A percentile compares a stretch with the other conserved stretches of the same genome.
These are phyloP conservation scores for Choloepus didactylus DNA, from an alignment of 2,797 vertebrate genomes.

Conservation along the genomic window DNA sequence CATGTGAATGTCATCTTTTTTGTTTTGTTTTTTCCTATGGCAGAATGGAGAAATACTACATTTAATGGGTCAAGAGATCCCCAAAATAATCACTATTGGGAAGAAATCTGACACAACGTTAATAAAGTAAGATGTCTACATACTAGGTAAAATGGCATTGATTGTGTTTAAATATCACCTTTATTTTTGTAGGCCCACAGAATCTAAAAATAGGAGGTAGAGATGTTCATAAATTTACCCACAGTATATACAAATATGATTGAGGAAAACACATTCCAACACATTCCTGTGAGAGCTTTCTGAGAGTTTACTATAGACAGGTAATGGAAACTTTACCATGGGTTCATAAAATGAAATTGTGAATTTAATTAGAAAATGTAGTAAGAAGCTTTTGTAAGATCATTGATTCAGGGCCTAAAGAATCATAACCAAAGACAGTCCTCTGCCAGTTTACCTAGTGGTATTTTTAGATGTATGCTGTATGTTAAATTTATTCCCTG, in stretches of 20 bases:
- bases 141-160: conserved; percentile 33
- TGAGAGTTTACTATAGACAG: not conserved
- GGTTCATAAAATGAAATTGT: not conserved
- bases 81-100: conserved; percentile 34
- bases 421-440: not conserved
- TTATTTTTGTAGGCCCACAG: conserved; percentile 39
- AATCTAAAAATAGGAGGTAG: not conserved
- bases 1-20: conserved; percentile 44
- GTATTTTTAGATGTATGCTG: not conserved
- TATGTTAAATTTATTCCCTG: not conserved
- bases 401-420: not conserved
- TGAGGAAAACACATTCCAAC: conserved; percentile 1
- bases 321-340: conserved; percentile 29
- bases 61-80: conserved; percentile 41
- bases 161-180: conserved; percentile 58
- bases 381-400: not conserved
- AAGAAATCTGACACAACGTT: conserved; percentile 2
- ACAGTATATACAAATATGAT: conserved; percentile 6
- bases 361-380: conserved; percentile 25
- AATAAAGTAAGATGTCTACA: conserved; percentile 21
- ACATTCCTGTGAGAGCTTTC: not conserved
- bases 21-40: conserved; percentile 20
- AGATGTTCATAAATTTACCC: conserved; percentile 39
- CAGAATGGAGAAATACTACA: conserved; percentile 16
- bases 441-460: not conserved